These are phyloP conservation scores for Podabrus alpinus DNA, from an alignment of 2,888 invertebrate species.

Conservation along the genomic window DNA sequence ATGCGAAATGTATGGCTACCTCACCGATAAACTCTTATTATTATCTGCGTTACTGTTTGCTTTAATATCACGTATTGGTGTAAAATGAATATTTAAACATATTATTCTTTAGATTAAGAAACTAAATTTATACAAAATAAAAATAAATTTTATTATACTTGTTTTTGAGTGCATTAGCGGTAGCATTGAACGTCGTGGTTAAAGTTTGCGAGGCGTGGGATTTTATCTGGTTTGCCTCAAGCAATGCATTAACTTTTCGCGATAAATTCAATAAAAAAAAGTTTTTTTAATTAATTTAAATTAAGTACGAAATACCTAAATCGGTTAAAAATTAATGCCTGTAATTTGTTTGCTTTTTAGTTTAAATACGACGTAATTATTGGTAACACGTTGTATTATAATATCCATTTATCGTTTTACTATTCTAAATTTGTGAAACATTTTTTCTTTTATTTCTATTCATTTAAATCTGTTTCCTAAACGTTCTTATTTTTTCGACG, in stretches of 20 bases:
- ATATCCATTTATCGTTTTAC: no score
- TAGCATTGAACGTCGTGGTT: neutral
- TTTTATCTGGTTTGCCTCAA: neutral
- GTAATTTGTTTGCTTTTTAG: neutral
- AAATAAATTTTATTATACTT: constrained; percentile 2
- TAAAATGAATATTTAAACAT: neutral
- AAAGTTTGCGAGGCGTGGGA: neutral
- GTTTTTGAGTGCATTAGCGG: constrained; percentile 2
- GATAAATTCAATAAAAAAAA: constrained; percentile 13
- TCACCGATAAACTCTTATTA: neutral
- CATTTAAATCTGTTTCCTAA: neutral
- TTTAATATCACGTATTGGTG: neutral
- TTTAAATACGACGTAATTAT: neutral
- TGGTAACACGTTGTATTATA: neutral
- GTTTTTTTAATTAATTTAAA: constrained; percentile 5
- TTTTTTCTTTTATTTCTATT: neutral
- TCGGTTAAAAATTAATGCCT: neutral
- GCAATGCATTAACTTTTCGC: constrained; percentile 7
- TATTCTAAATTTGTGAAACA: neutral
- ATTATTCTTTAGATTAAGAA: neutral
- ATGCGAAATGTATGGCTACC: neutral
- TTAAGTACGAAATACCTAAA: neutral
- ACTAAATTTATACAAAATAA: neutral
- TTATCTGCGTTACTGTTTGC: neutral
- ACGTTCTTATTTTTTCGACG: neutral